Conservation (phyloP, 1,140 invertebrate genomes). For the Drosophila orosa region DNA sequence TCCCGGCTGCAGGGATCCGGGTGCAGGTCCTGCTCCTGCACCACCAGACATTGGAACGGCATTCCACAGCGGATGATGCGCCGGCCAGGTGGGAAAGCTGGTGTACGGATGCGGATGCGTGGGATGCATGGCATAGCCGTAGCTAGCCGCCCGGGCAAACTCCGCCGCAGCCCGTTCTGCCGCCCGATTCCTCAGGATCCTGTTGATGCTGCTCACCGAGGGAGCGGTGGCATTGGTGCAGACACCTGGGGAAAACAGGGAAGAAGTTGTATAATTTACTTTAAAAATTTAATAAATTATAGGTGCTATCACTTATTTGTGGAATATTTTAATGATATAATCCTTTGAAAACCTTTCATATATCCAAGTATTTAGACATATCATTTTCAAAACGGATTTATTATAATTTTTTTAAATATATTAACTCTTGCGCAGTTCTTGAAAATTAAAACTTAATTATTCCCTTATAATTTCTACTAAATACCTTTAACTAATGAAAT, state of each 20-base stretch:
- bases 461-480: too few species aligned
- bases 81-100: constrained; percentile 85
- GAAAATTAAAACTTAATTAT: too few species aligned
- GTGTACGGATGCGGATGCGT: constrained; percentile 89
- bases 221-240: constrained; percentile 96
- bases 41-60: constrained; percentile 53
- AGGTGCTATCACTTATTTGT: too few species aligned
- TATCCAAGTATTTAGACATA: too few species aligned
- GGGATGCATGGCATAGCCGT: constrained; percentile 91
- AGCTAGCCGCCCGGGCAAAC: constrained; percentile 95
- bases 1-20: constrained; percentile 17
- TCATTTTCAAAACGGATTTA: too few species aligned
- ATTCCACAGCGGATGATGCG: constrained; percentile 75
- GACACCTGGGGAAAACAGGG: constrained; percentile 85
- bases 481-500: too few species aligned
- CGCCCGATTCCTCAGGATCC: constrained; percentile 95
- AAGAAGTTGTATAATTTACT: too few species aligned
- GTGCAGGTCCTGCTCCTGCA: neutral
- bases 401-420: too few species aligned
- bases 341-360: too few species aligned
- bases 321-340: too few species aligned
- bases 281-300: too few species aligned
- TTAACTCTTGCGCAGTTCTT: too few species aligned
- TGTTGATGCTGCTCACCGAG: constrained; percentile 96
- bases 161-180: constrained; percentile 97